Evolutionary conservation across 2,888 invertebrate species (phyloP), one percentile per base, ranked within the genome.

Genomic region (Scaptomyza parva): DNA sequence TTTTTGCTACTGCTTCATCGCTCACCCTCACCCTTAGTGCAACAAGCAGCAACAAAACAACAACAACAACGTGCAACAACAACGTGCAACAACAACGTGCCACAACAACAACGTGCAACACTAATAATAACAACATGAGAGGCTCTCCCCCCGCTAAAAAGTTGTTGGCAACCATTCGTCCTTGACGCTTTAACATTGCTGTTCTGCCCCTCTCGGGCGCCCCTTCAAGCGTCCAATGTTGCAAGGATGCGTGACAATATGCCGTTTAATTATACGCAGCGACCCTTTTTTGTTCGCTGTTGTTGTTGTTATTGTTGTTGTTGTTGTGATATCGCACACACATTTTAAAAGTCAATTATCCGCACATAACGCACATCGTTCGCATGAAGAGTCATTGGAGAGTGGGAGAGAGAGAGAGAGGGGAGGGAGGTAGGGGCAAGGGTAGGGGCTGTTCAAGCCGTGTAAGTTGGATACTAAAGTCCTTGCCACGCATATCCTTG

Each of bases 271-370:
- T 88, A 83, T 87, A 87, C 83, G 76, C 68, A 61, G 64, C 72
- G 82, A 82, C 86, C 82, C 86, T 86, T 76, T 74, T 65, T 48
- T 0, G 28, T 9, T 44, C n/a, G 39, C 9, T 65, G 40, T 40
- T 55, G 64, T 41, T 63, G 59, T 28, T 61, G 14, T 12, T 64
- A 55, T 30, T 78, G 61, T 39, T 78, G 61, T 44, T 84, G 58
- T 76, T 86, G 77, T 69, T 82, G 82, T 53, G 73, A 87, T 82
- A 87, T 82, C 88, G 79, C 88, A 76, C 82, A 82, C 82, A 82
- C 82, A 82, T 88, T 83, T 83, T 83, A 83, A 83, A 83, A 83
- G 88, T 88, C 83, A 88, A 83, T 88, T 83, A 83, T 88, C 86
- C 88, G 83, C 86, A 86, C 77, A 86, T 86, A 83, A 81, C 75